Evolutionary conservation across 2,797 vertebrate genomes (phyloP).

Genomic region (Neomorphus geoffroyi): DNA sequence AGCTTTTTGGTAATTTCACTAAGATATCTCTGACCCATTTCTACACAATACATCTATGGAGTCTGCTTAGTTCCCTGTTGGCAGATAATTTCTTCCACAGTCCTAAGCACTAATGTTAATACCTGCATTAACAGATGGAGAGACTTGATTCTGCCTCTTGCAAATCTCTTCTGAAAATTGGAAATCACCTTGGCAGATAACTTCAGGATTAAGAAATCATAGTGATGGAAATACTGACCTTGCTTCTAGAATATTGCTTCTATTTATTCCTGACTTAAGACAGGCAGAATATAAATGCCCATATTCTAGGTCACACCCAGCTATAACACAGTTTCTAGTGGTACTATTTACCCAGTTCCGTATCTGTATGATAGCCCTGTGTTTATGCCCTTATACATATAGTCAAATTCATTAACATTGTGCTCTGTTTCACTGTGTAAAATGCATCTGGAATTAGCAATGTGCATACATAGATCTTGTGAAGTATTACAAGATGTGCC

Average conservation of each 20-base stretch:
- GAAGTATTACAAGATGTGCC: neutral
- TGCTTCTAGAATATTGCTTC: neutral
- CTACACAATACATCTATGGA: neutral
- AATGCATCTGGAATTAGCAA: neutral
- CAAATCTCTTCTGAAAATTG: neutral
- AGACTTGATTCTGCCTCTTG: neutral
- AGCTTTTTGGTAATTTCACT: neutral
- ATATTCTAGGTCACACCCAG: neutral
- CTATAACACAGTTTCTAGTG: neutral
- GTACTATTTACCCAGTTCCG: neutral
- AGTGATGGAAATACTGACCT: neutral
- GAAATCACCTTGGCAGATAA: neutral
- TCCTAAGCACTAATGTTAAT: neutral
- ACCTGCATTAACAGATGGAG: neutral
- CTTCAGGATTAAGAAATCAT: neutral
- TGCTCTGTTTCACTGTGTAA: neutral
- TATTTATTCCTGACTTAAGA: neutral
- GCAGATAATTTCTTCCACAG: neutral
- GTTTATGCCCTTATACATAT: neutral
- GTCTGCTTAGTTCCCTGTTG: neutral
- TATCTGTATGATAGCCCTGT: neutral
- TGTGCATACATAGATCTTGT: neutral
- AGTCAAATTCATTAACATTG: neutral
- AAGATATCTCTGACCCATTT: neutral
- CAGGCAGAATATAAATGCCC: neutral